Evolutionary conservation across 2,888 invertebrate species (phyloP).

Genomic region (Vannuccia rotundouncinata): DNA sequence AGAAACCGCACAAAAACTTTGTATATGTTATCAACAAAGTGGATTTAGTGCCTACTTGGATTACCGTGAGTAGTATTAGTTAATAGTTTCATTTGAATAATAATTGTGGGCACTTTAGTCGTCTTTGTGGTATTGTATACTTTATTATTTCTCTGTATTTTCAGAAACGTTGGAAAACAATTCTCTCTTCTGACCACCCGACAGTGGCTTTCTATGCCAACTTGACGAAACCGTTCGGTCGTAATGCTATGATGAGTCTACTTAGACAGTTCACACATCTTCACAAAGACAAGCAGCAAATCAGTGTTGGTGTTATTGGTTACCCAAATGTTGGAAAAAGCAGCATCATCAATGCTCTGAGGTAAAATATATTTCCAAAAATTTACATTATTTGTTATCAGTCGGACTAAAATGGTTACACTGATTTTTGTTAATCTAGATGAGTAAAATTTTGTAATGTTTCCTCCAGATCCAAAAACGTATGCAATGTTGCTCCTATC

Average conservation of each 20-base stretch:
- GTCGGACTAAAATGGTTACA: no score
- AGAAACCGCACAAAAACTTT: slow-evolving; percentile 92
- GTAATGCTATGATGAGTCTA: slow-evolving; percentile 89
- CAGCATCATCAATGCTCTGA: slow-evolving; percentile 89
- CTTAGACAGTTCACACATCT: slow-evolving; percentile 80
- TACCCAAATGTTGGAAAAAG: slow-evolving; percentile 99
- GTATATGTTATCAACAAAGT: slow-evolving; percentile 91
- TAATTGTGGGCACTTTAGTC: no score
- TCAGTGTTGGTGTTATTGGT: slow-evolving; percentile 95
- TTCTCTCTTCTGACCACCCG: slow-evolving; percentile 86
- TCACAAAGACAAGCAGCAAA: slow-evolving; percentile 89
- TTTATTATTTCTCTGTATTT: no score
- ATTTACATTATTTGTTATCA: no score
- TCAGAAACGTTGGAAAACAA: slow-evolving; percentile 84
- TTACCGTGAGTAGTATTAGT: slow-evolving; percentile 63
- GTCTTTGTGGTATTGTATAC: no score
- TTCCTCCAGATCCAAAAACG: slow-evolving; percentile 64
- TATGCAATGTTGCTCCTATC: slow-evolving; percentile 94
- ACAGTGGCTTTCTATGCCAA: slow-evolving; percentile 97
- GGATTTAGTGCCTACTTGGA: slow-evolving; percentile 86
- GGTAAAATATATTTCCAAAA: slow-evolving; percentile 63
- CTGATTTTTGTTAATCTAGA: no score
- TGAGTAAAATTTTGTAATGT: no score
- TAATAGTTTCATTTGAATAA: no score
- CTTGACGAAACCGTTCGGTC: slow-evolving; percentile 94